Evolutionary conservation across 2,888 invertebrate species (phyloP).

Genomic region (Drosophila ezoana): DNA sequence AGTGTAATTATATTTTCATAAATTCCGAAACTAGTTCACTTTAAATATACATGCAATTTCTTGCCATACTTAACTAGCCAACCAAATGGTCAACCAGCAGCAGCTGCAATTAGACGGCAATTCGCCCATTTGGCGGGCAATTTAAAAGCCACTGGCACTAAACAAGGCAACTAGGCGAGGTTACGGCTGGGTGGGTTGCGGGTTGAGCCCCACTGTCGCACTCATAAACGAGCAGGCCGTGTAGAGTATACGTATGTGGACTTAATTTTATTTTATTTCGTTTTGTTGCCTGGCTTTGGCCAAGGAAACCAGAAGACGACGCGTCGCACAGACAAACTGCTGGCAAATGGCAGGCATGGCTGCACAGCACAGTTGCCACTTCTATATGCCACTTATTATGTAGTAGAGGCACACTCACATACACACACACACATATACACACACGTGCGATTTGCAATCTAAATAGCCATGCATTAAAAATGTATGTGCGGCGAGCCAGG

Average conservation of each 20-base stretch:
- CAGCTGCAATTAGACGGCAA: slow-evolving; percentile 39
- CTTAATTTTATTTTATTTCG: slow-evolving; percentile 48
- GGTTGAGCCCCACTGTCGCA: slow-evolving; percentile 11
- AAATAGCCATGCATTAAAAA: slow-evolving; percentile 53
- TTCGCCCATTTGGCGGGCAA: slow-evolving; percentile 31
- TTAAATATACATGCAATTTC: background rate
- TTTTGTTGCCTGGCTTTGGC: slow-evolving; percentile 17
- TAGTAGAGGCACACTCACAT: slow-evolving; percentile 32
- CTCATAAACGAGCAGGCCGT: background rate
- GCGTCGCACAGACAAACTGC: slow-evolving; percentile 41
- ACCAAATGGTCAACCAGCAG: slow-evolving; percentile 24
- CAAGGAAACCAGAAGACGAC: slow-evolving; percentile 4
- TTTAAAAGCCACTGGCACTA: slow-evolving; percentile 35
- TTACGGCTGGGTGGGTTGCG: background rate
- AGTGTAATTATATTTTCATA: background rate
- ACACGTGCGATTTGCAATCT: slow-evolving; percentile 19
- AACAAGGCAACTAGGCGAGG: slow-evolving; percentile 8
- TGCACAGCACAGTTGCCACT: slow-evolving; percentile 58
- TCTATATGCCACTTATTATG: slow-evolving; percentile 48
- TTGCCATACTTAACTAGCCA: slow-evolving; percentile 14
- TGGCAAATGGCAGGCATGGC: slow-evolving; percentile 45
- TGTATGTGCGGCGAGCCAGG: slow-evolving; percentile 34
- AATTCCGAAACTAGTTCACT: background rate
- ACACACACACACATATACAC: background rate
- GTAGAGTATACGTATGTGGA: slow-evolving; percentile 2